phyloP scores from a whole-genome alignment of 2,888 invertebrate genomes.

The Stenoptilia bipunctidactyla region DNA sequence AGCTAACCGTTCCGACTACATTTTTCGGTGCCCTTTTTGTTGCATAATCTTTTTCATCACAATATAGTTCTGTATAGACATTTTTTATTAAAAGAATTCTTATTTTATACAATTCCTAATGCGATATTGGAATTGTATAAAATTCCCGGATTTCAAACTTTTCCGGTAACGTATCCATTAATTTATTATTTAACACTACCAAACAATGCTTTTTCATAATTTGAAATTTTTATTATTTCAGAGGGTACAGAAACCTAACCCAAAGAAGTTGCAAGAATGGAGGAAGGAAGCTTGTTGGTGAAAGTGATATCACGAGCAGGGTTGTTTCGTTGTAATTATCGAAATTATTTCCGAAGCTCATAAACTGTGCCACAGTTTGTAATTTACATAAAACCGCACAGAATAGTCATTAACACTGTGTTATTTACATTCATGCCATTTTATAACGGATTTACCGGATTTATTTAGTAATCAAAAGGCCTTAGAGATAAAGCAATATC shows the following conservation, averaged over 20 bases:
- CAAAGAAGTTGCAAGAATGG: slow-evolving; percentile 21
- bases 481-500: neutral
- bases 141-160: too few relatives aligned
- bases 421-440: neutral
- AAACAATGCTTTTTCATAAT: too few relatives aligned
- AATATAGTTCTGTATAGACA: too few relatives aligned
- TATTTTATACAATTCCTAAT: too few relatives aligned
- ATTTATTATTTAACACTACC: too few relatives aligned
- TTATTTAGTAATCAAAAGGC: neutral
- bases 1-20: too few relatives aligned
- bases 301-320: slow-evolving; percentile 58
- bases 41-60: too few relatives aligned
- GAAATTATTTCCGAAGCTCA: neutral
- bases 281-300: slow-evolving; percentile 21
- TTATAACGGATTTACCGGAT: neutral
- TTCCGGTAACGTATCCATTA: too few relatives aligned
- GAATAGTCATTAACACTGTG: neutral
- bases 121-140: too few relatives aligned
- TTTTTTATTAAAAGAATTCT: too few relatives aligned
- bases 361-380: neutral
- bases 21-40: too few relatives aligned
- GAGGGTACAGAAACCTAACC: slow-evolving; percentile 51
- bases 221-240: slow-evolving; percentile 21
- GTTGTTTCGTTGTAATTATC: slow-evolving; percentile 18
- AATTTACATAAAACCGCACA: neutral